A percentile compares a stretch with the other conserved stretches of the same genome.
Evolutionary conservation across 2,888 invertebrate species (phyloP).

Genomic region (Myopa tessellatipennis): DNA sequence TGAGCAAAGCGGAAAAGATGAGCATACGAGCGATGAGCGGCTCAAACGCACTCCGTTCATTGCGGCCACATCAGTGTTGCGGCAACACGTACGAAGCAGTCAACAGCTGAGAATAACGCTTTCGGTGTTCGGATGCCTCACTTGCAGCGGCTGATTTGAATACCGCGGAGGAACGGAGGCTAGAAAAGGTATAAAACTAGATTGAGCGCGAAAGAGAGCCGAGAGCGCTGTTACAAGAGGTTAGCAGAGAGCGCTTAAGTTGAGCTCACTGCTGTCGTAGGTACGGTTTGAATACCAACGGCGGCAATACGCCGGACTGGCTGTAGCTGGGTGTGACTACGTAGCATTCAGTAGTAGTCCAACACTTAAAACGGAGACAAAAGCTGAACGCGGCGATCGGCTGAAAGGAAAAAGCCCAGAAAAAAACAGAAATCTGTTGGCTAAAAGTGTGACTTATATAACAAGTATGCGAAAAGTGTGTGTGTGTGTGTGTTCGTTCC

Average conservation of each 20-base stretch:
- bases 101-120: slow-evolving; percentile 10
- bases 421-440: slow-evolving; percentile 34
- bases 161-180: slow-evolving; percentile 24
- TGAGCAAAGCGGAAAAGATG: slow-evolving; percentile 38
- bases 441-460: slow-evolving; percentile 32
- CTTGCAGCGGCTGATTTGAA: slow-evolving; percentile 31
- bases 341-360: slow-evolving; percentile 20
- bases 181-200: slow-evolving; percentile 20
- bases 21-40: slow-evolving; percentile 10
- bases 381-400: slow-evolving; percentile 23
- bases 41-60: slow-evolving; percentile 22
- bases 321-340: slow-evolving; percentile 31
- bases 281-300: slow-evolving; percentile 19
- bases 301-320: not conserved
- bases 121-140: slow-evolving; percentile 1
- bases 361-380: slow-evolving; percentile 24
- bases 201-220: slow-evolving; percentile 14
- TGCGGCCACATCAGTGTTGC: not conserved
- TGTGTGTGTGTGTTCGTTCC: not conserved
- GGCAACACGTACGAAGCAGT: slow-evolving; percentile 8
- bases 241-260: slow-evolving; percentile 22
- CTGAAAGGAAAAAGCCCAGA: slow-evolving; percentile 30
- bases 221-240: slow-evolving; percentile 25
- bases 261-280: slow-evolving; percentile 11
- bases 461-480: not conserved